Conservation (phyloP, 2,888 invertebrate species). For the Lamellibrachia columna region DNA sequence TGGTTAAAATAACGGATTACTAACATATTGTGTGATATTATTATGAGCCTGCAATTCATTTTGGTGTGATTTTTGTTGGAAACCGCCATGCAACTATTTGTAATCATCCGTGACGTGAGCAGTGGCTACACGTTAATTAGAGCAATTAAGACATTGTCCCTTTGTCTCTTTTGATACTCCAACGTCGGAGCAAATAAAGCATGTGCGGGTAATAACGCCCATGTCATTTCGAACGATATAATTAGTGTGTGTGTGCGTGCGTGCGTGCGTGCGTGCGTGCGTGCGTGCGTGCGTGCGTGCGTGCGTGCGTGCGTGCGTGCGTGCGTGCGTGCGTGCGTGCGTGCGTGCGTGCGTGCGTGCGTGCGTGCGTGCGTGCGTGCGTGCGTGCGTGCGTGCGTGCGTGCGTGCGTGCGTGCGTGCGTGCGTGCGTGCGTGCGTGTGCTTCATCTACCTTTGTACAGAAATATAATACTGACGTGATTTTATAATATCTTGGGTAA, state of each 20-base stretch:
- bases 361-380: neutral
- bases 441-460: neutral
- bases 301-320: too few species aligned
- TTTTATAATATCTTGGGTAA: neutral
- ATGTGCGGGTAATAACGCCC: neutral
- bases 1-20: neutral
- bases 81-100: neutral
- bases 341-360: too few species aligned
- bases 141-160: neutral
- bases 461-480: neutral
- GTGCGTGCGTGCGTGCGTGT: neutral
- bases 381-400: constrained; percentile 13
- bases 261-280: too few species aligned
- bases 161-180: neutral
- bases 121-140: neutral
- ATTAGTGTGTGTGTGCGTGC: constrained; percentile 13
- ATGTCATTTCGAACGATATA: neutral
- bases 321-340: too few species aligned
- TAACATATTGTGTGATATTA: neutral
- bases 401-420: constrained; percentile 7
- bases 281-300: too few species aligned
- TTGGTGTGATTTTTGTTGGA: neutral
- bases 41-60: neutral
- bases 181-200: neutral
- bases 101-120: neutral